Evolutionary conservation across 2,113 vertebrate genomes (phyloP).

Genomic region (Takifugu bimaculatus): DNA sequence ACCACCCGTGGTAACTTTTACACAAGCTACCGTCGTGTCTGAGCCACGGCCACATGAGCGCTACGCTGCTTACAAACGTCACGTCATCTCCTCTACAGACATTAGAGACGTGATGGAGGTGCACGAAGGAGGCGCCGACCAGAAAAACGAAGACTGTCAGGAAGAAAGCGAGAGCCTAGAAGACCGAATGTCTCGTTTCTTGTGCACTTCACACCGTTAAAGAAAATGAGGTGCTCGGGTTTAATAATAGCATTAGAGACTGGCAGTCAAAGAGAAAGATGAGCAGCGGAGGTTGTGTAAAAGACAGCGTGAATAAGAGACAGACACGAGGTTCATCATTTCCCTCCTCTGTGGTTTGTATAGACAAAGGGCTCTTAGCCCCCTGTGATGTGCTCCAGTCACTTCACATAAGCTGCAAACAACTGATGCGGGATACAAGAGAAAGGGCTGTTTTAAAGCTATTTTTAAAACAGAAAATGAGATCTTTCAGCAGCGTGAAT

Average conservation of each 20-base stretch:
- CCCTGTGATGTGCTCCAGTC: constrained; percentile 7
- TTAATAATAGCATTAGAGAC: constrained; percentile 50
- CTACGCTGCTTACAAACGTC: constrained; percentile 45
- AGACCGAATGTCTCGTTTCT: constrained; percentile 21
- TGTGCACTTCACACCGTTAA: constrained; percentile 30
- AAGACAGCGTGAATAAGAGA: constrained; percentile 31
- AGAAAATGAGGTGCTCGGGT: constrained; percentile 26
- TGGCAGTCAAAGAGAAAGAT: constrained; percentile 27
- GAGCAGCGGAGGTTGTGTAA: constrained; percentile 21
- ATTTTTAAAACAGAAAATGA: not conserved
- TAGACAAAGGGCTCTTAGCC: constrained; percentile 32
- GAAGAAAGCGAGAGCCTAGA: constrained; percentile 3
- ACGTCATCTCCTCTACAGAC: constrained; percentile 44
- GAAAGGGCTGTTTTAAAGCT: constrained; percentile 1
- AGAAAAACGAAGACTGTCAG: constrained; percentile 3
- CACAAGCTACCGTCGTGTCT: constrained; percentile 31
- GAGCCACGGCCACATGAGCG: constrained; percentile 29
- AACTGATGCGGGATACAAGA: not conserved
- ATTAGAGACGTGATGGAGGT: constrained; percentile 40
- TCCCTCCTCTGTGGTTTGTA: constrained; percentile 2
- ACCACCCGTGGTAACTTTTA: not conserved
- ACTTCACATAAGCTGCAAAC: constrained; percentile 5
- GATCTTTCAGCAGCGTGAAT: constrained; percentile 3
- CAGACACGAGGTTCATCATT: constrained; percentile 14
- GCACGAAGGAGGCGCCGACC: constrained; percentile 16